Percentiles rank a stretch among this genome's conserved stretches.
Conservation (phyloP, 2,113 vertebrate species). For the Cyprinodon variegatus region DNA sequence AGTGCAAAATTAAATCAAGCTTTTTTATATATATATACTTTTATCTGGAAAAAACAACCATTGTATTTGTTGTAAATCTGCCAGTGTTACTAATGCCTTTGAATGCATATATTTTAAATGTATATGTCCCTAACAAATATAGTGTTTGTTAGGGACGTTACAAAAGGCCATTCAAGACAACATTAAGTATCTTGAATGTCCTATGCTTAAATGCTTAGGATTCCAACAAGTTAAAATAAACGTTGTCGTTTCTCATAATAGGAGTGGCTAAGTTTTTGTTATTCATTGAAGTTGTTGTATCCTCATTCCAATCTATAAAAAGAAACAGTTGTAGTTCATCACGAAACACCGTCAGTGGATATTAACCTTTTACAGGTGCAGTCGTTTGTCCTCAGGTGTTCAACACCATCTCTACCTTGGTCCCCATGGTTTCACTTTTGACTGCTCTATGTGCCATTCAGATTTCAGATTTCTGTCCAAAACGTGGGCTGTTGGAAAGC, state of each 20-base stretch:
- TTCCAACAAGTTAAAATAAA: too few relatives aligned
- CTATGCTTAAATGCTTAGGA: not conserved
- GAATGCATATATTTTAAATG: too few relatives aligned
- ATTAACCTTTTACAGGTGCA: not conserved
- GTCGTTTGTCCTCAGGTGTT: not conserved
- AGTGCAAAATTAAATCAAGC: too few relatives aligned
- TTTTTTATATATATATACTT: too few relatives aligned
- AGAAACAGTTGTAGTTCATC: not conserved
- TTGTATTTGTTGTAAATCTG: too few relatives aligned
- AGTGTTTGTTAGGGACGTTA: too few relatives aligned
- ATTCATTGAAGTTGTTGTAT: not conserved
- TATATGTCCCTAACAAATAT: too few relatives aligned
- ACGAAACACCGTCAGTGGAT: not conserved
- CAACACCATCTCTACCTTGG: not conserved
- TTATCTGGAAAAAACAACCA: too few relatives aligned
- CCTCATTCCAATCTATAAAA: not conserved
- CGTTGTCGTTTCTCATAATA: not conserved
- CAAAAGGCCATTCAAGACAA: too few relatives aligned
- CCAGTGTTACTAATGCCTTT: too few relatives aligned
- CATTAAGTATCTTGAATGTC: not conserved
- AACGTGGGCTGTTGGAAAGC: not conserved
- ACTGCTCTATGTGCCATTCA: not conserved
- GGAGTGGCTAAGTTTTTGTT: not conserved
- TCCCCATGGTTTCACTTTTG: not conserved
- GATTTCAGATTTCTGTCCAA: not conserved